Conservation (phyloP, 1,140 invertebrate species). For the Megalonaias nervosa region DNA sequence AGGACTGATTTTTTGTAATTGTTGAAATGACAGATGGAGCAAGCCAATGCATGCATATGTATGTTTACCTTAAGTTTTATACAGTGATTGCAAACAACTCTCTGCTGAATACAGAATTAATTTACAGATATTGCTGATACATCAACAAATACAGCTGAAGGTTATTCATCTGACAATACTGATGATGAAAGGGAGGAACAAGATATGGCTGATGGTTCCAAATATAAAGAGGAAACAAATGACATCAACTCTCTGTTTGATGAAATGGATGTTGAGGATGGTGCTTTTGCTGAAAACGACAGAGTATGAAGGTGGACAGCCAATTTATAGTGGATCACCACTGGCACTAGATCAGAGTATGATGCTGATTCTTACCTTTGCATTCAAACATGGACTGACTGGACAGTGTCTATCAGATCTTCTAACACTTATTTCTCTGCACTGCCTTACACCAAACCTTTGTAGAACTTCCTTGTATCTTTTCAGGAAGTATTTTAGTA, state of each 20-base stretch:
- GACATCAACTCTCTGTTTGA: not conserved
- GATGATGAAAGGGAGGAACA: too few species aligned
- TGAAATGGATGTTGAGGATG: not conserved
- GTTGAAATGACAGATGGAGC: too few species aligned
- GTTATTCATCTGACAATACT: too few species aligned
- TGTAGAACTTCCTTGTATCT: constrained; percentile 3
- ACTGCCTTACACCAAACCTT: constrained; percentile 3
- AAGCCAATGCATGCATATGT: too few species aligned
- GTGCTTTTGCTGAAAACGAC: not conserved
- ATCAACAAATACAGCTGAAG: too few species aligned
- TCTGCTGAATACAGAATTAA: too few species aligned
- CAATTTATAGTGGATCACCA: constrained; percentile 12
- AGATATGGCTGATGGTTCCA: too few species aligned
- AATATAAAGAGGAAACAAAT: too few species aligned
- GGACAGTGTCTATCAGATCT: constrained; percentile 15
- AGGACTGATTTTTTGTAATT: too few species aligned
- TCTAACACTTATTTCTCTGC: constrained; percentile 17
- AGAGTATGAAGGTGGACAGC: not conserved
- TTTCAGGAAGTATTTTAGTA: constrained; percentile 13
- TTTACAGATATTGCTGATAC: too few species aligned
- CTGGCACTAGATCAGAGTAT: constrained; percentile 12
- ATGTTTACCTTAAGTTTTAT: too few species aligned
- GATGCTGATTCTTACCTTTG: constrained; percentile 11
- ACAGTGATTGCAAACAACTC: too few species aligned
- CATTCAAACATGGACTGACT: constrained; percentile 5